phyloP scores from a whole-genome alignment of 2,888 invertebrate genomes.

The Scaptomyza parva region DNA sequence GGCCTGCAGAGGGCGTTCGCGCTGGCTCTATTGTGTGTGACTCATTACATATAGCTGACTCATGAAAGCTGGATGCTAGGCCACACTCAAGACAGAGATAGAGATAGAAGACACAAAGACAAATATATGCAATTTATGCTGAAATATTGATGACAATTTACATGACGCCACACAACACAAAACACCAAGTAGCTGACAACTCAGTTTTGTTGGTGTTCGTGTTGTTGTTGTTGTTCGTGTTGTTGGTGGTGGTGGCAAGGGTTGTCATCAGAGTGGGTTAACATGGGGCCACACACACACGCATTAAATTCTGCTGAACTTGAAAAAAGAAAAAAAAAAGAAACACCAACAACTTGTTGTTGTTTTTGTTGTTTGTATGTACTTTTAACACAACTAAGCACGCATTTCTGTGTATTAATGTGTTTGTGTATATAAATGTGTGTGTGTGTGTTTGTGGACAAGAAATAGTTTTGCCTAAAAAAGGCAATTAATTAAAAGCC shows the following conservation, averaged over 20 bases:
- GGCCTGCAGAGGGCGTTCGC: constrained; percentile 39
- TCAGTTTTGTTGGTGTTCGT: background rate
- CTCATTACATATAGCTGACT: constrained; percentile 46
- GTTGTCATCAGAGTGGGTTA: constrained; percentile 15
- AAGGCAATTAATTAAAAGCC: constrained; percentile 83
- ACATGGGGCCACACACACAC: constrained; percentile 68
- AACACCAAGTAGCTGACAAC: constrained; percentile 26
- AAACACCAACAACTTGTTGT: constrained; percentile 31
- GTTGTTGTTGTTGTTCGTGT: background rate
- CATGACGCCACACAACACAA: constrained; percentile 36
- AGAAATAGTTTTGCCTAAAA: constrained; percentile 81
- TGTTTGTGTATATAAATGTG: too few relatives aligned
- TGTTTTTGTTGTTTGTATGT: constrained; percentile 30
- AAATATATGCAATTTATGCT: constrained; percentile 53
- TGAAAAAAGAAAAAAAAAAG: constrained; percentile 44
- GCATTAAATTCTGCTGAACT: constrained; percentile 72
- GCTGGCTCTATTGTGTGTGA: constrained; percentile 31
- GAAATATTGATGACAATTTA: constrained; percentile 67
- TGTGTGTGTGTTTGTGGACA: constrained; percentile 32
- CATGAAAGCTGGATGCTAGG: constrained; percentile 38
- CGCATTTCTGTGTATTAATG: constrained; percentile 24
- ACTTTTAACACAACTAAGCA: constrained; percentile 54
- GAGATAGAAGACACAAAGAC: constrained; percentile 14
- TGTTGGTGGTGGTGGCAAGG: background rate
- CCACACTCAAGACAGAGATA: background rate